Base-by-base conservation (phyloP, 2,113 vertebrate genomes). In the Toxotes chatareus region DNA sequence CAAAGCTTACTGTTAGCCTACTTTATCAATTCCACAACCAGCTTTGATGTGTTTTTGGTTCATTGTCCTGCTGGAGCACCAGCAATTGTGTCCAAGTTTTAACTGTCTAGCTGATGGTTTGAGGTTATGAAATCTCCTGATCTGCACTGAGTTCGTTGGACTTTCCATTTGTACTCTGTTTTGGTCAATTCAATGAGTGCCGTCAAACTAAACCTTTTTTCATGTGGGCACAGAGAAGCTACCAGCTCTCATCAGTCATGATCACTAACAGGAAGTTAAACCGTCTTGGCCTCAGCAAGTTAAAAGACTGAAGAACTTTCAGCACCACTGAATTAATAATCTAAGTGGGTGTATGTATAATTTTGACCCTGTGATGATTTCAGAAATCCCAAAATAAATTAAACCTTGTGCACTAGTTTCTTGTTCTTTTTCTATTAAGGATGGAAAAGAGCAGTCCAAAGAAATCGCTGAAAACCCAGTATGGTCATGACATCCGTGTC, bases 231-330 rank as follows among this genome's bases (percentile, higher is more conserved):
- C 17, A 55, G 21, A 14, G 60, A 72, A n/a, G 47, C 31, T 61
- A 46, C 31, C 68, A 61, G 74, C 68, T 83, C 68, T 27, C 27
- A 27, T 27, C 14, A 14, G 14, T 46, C 1, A 66, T 49, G 23
- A 64, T 60, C 36, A 51, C 67, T 49, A 55, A 72, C 69, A 14
- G 67, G 42, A 83, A 69, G 21, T 69, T 66, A 65, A 3, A 13
- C 1, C 32, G 59, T 1, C 56, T 32, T 36, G 56, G 56, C 71
- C 27, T 27, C 27, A 27, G 27, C 27, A 31, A 16, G 57, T 68
- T 69, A 21, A 14, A 46, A 11, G 27, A 62, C 47, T 79, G 32
- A 21, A 17, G 44, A 61, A 51, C 46, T 47, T 34, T 55, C 49
- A 56, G 51, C 32, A n/a, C 49, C 42, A 56, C 16, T 62, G 21